Percentiles rank a stretch among this genome's conserved stretches.
Evolutionary conservation across 2,113 vertebrate genomes (phyloP).

Genomic region (Pelusios castaneus): DNA sequence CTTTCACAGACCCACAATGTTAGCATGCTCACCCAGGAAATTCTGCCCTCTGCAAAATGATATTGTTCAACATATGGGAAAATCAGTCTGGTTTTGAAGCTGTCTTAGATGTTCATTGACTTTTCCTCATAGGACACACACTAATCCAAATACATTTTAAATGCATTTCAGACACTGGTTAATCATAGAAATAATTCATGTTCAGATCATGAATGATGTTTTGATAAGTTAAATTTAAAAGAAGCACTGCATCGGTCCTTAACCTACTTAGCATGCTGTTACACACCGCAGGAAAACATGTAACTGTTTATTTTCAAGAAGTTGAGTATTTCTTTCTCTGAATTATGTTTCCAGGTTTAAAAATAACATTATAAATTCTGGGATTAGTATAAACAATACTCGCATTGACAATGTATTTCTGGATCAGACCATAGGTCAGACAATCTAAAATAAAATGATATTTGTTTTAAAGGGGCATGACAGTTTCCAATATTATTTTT

Average conservation of each 20-base stretch:
- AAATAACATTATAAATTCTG: not conserved
- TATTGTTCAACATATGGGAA: not conserved
- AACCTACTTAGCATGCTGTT: not conserved
- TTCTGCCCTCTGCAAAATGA: not conserved
- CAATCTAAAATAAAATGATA: not conserved
- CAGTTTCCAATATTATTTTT: not conserved
- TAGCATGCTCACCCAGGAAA: not conserved
- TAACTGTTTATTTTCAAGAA: not conserved
- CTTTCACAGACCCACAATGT: not conserved
- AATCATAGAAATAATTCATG: not conserved
- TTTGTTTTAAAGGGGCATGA: not conserved
- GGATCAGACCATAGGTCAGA: not conserved
- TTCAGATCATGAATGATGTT: not conserved
- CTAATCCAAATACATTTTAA: constrained; percentile 1
- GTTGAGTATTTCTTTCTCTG: not conserved
- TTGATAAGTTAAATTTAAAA: not conserved
- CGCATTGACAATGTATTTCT: not conserved
- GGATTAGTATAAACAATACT: not conserved
- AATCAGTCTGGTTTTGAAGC: not conserved
- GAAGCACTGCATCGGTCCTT: not conserved
- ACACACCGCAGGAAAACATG: not conserved
- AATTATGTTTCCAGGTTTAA: not conserved
- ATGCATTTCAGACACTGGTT: not conserved
- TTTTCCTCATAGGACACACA: not conserved
- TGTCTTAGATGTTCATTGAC: not conserved